phyloP scores from a whole-genome alignment of 2,797 vertebrate genomes.

The Pseudomugil gertrudae region DNA sequence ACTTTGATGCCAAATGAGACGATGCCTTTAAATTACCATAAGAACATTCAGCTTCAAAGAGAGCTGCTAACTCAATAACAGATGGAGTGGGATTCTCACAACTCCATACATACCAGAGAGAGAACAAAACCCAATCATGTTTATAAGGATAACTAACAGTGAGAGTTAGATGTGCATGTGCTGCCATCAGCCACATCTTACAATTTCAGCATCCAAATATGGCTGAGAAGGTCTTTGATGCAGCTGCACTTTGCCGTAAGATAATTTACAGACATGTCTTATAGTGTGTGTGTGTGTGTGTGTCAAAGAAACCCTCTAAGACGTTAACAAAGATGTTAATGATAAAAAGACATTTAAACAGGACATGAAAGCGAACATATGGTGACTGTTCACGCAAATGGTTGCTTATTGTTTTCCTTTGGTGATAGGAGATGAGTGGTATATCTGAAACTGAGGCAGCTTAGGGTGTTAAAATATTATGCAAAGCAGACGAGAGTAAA shows the following conservation, averaged over 20 bases:
- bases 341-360: slow-evolving; percentile 27
- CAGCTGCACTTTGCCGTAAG: slow-evolving; percentile 31
- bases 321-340: slow-evolving; percentile 40
- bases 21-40: slow-evolving; percentile 4
- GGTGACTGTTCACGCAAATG: slow-evolving; percentile 44
- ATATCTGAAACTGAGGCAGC: slow-evolving; percentile 15
- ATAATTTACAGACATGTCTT: slow-evolving; percentile 50
- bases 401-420: slow-evolving; percentile 47
- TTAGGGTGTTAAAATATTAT: slow-evolving; percentile 23
- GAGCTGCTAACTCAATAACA: slow-evolving; percentile 37
- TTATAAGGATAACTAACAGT: slow-evolving; percentile 66
- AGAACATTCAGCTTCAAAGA: slow-evolving; percentile 49
- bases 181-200: slow-evolving; percentile 72
- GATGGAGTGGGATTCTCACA: slow-evolving; percentile 49
- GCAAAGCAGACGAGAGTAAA: slow-evolving; percentile 37
- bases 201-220: slow-evolving; percentile 45
- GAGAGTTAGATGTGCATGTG: slow-evolving; percentile 63
- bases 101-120: slow-evolving; percentile 60
- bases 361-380: slow-evolving; percentile 55
- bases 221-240: slow-evolving; percentile 61
- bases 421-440: slow-evolving; percentile 29
- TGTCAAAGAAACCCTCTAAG: slow-evolving; percentile 43
- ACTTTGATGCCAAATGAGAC: not conserved
- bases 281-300: slow-evolving; percentile 19
- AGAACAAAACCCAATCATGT: slow-evolving; percentile 50